phyloP scores from a whole-genome alignment of 2,888 invertebrate genomes.

The Cloeon dipterum region DNA sequence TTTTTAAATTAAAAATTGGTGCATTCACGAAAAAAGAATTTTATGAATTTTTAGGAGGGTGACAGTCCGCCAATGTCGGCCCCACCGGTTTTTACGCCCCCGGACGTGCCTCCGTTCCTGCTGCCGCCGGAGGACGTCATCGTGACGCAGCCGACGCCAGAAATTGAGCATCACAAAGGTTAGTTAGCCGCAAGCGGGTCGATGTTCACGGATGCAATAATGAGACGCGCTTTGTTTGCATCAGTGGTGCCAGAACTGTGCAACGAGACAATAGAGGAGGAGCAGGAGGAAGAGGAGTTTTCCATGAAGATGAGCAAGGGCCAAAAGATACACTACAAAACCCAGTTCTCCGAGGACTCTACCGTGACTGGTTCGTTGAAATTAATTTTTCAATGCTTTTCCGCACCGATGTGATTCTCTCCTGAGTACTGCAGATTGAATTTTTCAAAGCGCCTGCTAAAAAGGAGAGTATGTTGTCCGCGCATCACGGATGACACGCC shows the following conservation, averaged over 20 bases:
- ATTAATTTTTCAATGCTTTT: too few relatives aligned
- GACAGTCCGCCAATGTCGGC: constrained; percentile 51
- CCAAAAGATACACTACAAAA: constrained; percentile 49
- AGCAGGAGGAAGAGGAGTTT: constrained; percentile 22
- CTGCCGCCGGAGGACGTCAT: constrained; percentile 23
- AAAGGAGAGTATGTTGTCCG: too few relatives aligned
- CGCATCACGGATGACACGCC: too few relatives aligned
- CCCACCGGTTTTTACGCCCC: constrained; percentile 56
- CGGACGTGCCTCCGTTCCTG: constrained; percentile 28
- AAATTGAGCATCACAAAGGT: constrained; percentile 13
- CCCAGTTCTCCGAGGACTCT: constrained; percentile 31
- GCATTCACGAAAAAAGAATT: too few relatives aligned
- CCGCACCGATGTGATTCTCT: too few relatives aligned
- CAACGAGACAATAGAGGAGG: neutral
- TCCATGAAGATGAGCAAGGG: constrained; percentile 45
- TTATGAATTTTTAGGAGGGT: constrained; percentile 29
- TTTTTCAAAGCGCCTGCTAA: too few relatives aligned
- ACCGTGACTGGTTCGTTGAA: constrained; percentile 7
- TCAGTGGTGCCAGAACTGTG: neutral
- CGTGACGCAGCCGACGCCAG: constrained; percentile 27
- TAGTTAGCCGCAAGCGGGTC: constrained; percentile 13
- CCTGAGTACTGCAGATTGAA: too few relatives aligned
- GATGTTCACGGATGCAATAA: constrained; percentile 10
- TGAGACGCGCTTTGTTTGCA: neutral
- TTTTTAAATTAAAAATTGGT: too few relatives aligned